These are phyloP conservation scores for Scaptomyza hsui DNA, from an alignment of 1,140 invertebrate species.

Conservation along the genomic window DNA sequence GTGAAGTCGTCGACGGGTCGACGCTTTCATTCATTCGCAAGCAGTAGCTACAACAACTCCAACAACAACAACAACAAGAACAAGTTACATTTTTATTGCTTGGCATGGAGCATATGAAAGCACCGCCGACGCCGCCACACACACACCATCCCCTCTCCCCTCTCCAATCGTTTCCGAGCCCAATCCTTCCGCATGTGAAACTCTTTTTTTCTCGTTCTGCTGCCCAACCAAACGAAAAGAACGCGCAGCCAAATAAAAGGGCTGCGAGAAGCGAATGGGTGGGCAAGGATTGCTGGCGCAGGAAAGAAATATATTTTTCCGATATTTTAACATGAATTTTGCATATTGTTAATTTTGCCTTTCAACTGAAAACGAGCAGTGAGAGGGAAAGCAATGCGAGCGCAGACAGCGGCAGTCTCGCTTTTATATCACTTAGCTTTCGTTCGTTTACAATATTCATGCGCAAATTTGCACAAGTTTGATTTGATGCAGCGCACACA, in stretches of 20 bases:
- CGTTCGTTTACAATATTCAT: conserved; percentile 35
- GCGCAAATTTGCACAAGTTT: conserved; percentile 3
- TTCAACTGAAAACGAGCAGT: conserved; percentile 63
- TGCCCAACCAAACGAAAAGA: conserved; percentile 67
- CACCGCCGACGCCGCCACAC: conserved; percentile 37
- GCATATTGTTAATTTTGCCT: conserved; percentile 81
- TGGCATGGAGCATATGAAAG: conserved; percentile 79
- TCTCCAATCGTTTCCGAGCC: conserved; percentile 36
- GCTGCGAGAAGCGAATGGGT: conserved; percentile 20
- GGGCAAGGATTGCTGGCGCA: conserved; percentile 72
- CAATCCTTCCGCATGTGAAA: conserved; percentile 45
- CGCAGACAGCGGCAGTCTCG: conserved; percentile 1
- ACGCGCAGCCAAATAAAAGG: conserved; percentile 47
- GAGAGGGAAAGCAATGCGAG: too few species aligned
- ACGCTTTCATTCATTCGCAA: conserved; percentile 73
- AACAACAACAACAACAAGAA: conserved; percentile 53
- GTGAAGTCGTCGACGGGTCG: conserved; percentile 71
- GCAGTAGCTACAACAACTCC: conserved; percentile 22
- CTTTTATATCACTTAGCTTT: conserved; percentile 73
- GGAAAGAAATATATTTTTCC: conserved; percentile 80
- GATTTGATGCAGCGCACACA: conserved; percentile 13
- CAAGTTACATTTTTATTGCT: conserved; percentile 78
- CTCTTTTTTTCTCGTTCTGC: conserved; percentile 34
- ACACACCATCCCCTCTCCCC: conserved; percentile 19
- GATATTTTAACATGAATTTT: conserved; percentile 83